Evolutionary conservation across 2,797 vertebrate genomes (phyloP), one percentile per base, ranked within the genome.

Genomic region (Scyliorhinus canicula): DNA sequence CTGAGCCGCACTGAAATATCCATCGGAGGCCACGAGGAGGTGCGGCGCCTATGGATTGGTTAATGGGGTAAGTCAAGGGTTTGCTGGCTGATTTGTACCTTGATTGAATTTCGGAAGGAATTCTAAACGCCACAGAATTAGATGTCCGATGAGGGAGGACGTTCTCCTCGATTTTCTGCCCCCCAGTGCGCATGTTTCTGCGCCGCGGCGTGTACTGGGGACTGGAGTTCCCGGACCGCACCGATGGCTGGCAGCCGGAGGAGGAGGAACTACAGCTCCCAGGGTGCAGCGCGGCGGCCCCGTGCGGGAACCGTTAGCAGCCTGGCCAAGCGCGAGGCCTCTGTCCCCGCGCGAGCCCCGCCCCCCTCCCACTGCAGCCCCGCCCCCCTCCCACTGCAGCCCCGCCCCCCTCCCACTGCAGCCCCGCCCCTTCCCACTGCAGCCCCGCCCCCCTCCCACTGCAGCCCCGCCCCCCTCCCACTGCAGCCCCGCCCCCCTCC

Each of bases 1-100:
- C 40, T 50, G 91, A n/a, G 44, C 65, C 2, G n/a, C 11, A 9
- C 26, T 65, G 7, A 63, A 65, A 9, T 65, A 44, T 12, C 50
- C 24, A 24, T 57, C 40, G 35, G 86, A 60, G 86, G 35, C 86
- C 55, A 57, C 86, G 91, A 40, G 44, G 91, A 93, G 90, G 63
- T 44, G 91, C 91, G 47, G 91, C 63, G 91, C 91, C 8, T 44
- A 93, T 93, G 91, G 91, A 93, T 69, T 93, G 91, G 91, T 50
- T 93, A 93, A 93, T 93, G 91, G 91, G 91, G 91, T 93, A 50
- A 93, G 91, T 69, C 5, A 9, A 35, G 28, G 85, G 12, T 55
- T 31, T n/a, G 31, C 4, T 35, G 85, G 19, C 5, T 35, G 14
- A 86, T 31, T 55, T 31, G 16, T n/a, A 16, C n/a, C 35, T 31